phyloP scores from a whole-genome alignment of 2,888 invertebrate species.

The Philonicus albiceps region DNA sequence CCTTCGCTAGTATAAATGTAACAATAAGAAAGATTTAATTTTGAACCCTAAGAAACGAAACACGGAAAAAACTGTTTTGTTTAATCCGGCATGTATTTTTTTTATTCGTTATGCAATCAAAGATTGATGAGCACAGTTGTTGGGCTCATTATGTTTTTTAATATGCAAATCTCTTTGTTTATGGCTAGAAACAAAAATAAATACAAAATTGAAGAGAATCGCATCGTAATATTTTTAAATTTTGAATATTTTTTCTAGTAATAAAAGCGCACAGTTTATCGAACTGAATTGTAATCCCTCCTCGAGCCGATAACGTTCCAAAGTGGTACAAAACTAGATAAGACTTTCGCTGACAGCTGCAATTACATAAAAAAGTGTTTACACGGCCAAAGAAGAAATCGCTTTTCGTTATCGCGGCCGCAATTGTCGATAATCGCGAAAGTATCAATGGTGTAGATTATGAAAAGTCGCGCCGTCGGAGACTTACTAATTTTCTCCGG shows the following conservation, averaged over 20 bases:
- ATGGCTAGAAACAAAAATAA: background rate
- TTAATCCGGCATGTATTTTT: background rate
- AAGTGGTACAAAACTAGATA: background rate
- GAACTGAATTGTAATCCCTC: background rate
- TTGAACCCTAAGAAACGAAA: background rate
- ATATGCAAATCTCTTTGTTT: background rate
- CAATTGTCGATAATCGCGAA: background rate
- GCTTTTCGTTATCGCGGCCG: background rate
- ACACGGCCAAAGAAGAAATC: background rate
- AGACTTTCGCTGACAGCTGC: background rate
- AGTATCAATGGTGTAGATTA: background rate
- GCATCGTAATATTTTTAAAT: background rate
- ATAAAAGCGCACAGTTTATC: background rate
- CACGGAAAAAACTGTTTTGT: background rate
- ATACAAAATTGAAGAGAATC: background rate
- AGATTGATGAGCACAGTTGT: background rate
- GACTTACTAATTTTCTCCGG: background rate
- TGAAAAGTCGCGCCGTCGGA: background rate
- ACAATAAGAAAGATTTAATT: background rate
- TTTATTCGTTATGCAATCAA: background rate
- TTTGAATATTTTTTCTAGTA: background rate
- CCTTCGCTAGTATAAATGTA: background rate
- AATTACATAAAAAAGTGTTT: background rate
- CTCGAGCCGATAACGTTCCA: background rate
- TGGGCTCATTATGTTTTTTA: background rate